Evolutionary conservation across 2,113 vertebrate genomes (phyloP).

Genomic region (Asarcornis scutulata): DNA sequence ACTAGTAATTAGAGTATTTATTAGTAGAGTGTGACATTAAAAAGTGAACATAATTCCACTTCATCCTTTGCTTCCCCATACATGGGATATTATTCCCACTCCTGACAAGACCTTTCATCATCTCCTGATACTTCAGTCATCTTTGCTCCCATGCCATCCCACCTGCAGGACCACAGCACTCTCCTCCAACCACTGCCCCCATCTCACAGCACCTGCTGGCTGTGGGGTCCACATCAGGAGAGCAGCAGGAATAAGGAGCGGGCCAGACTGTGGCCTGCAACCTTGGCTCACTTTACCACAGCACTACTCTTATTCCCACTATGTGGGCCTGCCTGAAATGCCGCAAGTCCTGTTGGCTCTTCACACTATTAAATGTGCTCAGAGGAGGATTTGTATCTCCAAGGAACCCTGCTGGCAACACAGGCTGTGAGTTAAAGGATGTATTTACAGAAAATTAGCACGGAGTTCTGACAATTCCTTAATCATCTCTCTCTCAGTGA

Average conservation of each 20-base stretch:
- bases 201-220: background rate
- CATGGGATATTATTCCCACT: background rate
- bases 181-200: fast-evolving
- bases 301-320: background rate
- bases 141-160: background rate
- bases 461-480: background rate
- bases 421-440: background rate
- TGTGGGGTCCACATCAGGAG: fast-evolving
- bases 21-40: background rate
- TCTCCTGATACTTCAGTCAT: background rate
- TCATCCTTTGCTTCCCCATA: background rate
- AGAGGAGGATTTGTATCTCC: background rate
- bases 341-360: background rate
- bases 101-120: background rate
- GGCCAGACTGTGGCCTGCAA: background rate
- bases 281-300: background rate
- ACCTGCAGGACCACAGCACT: background rate
- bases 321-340: background rate
- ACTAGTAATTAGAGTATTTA: background rate
- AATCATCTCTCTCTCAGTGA: background rate
- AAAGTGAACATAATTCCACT: background rate
- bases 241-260: background rate
- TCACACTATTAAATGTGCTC: background rate
- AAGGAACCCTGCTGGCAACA: background rate
- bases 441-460: background rate